These are phyloP conservation scores for Pelvicachromis taeniatus DNA, from an alignment of 2,113 vertebrate genomes.

Conservation along the genomic window DNA sequence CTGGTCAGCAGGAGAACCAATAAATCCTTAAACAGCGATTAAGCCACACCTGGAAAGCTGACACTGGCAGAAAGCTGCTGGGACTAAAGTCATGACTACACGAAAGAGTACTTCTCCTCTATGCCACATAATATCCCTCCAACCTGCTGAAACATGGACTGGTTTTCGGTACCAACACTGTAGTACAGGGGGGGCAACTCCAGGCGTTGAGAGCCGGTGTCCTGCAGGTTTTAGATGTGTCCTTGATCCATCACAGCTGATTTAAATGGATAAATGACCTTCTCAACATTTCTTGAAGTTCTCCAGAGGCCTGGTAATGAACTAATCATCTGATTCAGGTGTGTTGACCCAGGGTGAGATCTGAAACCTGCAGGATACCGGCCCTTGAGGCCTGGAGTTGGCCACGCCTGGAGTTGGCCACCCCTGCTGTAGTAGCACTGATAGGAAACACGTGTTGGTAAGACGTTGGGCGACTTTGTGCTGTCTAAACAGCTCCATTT, in stretches of 20 bases:
- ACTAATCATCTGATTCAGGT: not conserved
- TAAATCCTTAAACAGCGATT: not conserved
- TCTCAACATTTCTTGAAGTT: not conserved
- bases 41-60: not conserved
- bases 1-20: accelerated
- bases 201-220: not conserved
- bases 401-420: too few relatives aligned
- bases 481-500: not conserved
- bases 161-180: accelerated
- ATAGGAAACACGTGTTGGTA: not conserved
- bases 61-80: accelerated
- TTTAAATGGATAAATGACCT: not conserved
- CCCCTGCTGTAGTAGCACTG: not conserved
- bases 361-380: too few relatives aligned
- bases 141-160: not conserved
- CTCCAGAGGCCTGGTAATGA: accelerated
- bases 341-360: too few relatives aligned
- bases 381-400: too few relatives aligned
- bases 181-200: not conserved
- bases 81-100: not conserved
- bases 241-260: not conserved
- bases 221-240: too few relatives aligned
- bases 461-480: not conserved
- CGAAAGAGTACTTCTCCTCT: accelerated
- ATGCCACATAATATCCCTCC: accelerated